Conservation (phyloP, 2,888 invertebrate genomes). For the Brachylomia viminalis region DNA sequence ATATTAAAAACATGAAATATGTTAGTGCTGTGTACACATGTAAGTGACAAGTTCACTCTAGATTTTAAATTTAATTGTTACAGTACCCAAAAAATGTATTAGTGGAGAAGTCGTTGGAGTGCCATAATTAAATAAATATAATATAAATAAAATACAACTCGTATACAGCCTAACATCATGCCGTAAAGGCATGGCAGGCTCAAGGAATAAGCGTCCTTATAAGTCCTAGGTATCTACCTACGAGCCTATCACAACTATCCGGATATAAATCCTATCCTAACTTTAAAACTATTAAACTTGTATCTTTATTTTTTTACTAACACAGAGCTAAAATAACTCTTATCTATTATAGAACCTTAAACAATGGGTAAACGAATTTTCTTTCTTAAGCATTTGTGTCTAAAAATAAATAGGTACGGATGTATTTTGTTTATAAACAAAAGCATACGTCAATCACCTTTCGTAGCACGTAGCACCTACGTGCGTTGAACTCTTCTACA, state of each 20-base stretch:
- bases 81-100: too few relatives aligned
- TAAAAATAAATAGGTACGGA: neutral
- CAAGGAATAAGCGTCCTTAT: neutral
- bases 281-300: neutral
- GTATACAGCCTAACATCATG: neutral
- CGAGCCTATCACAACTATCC: neutral
- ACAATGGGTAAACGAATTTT: neutral
- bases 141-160: too few relatives aligned
- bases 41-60: too few relatives aligned
- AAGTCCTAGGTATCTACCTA: neutral
- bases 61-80: too few relatives aligned
- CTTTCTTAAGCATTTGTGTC: neutral
- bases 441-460: slow-evolving; percentile 1
- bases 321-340: neutral
- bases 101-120: too few relatives aligned
- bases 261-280: neutral
- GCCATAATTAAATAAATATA: too few relatives aligned
- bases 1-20: too few relatives aligned
- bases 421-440: too few relatives aligned
- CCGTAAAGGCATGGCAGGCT: too few relatives aligned
- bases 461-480: slow-evolving; percentile 69
- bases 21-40: too few relatives aligned
- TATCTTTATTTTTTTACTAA: neutral
- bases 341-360: neutral
- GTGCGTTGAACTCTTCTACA: slow-evolving; percentile 75